Base-by-base conservation (phyloP, 2,797 vertebrate genomes). In the Allobates femoralis region DNA sequence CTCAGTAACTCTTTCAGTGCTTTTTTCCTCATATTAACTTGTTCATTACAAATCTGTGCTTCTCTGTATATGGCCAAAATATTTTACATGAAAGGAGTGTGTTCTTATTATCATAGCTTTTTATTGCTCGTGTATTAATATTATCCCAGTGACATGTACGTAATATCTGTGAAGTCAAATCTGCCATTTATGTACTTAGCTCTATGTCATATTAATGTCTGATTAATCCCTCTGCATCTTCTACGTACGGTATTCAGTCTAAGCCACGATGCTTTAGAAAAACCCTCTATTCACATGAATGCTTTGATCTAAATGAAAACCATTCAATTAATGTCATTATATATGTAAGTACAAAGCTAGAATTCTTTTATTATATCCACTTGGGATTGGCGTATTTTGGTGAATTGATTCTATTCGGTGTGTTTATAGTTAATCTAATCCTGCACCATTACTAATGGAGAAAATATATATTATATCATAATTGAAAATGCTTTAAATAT, bases 271-370 rank as follows among this genome's bases (percentile, higher is more conserved):
- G 41, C 37, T 51, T 80, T 66, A 80, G 34, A 71, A 71, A 71
- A 71, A 21, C 67, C 73, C 66, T 51, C 26, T 80, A 80, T 75
- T 51, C 73, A 75, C 23, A 62, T 26, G 58, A 60, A 66, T 50
- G 79, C 60, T 80, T 80, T 80, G 79, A 80, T 80, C 41, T 79
- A 62, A 62, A 79, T 62, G 21, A 80, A 80, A 71, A 46, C 37
- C 37, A 41, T 41, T 41, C 66, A 80, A 64, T 80, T 80, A 80
- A 80, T 64, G 56, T 26, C 28, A 66, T 64, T 66, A 80, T 56
- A 80, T 19, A 80, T 64, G 34, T 50, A 19, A 80, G 58, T 5
- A 80, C 78, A 28, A 30, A 30, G 34, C 58, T 66, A 18, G 28
- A 64, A 66, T 14, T 37, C 32, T 18, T 10, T 15, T 50, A 46